These are phyloP conservation scores for Philhelius pedissequus DNA, from an alignment of 2,888 invertebrate species.

Conservation along the genomic window DNA sequence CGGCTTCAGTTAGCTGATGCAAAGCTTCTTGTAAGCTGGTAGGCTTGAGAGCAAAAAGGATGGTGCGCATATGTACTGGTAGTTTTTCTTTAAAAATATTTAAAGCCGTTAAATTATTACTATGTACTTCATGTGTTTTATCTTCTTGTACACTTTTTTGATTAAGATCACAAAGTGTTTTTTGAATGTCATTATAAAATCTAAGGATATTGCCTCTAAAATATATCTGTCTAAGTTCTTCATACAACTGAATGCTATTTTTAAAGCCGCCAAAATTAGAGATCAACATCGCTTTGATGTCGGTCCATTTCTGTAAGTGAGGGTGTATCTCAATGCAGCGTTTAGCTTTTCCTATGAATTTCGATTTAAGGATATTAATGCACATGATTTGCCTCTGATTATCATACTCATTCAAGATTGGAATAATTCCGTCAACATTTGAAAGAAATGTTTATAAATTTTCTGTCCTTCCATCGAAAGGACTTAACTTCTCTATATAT, in stretches of 20 bases:
- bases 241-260: neutral
- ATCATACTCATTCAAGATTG: neutral
- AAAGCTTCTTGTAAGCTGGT: too few species aligned
- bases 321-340: neutral
- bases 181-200: neutral
- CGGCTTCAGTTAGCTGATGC: neutral
- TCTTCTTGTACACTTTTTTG: neutral
- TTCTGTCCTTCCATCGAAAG: neutral
- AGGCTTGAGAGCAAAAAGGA: neutral
- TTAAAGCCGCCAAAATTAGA: neutral
- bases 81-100: neutral
- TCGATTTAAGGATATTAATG: neutral
- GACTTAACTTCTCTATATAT: neutral
- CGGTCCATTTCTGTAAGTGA: neutral
- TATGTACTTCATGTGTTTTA: too few species aligned
- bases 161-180: neutral
- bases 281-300: neutral
- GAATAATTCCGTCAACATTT: neutral
- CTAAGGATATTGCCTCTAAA: neutral
- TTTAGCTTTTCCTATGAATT: neutral
- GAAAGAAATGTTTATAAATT: neutral
- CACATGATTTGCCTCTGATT: neutral
- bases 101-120: too few species aligned
- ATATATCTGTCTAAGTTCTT: neutral
- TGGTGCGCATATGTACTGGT: too few species aligned